Evolutionary conservation across 2,888 invertebrate genomes (phyloP), one percentile per base, ranked within the genome.

Genomic region (Autographa gamma): DNA sequence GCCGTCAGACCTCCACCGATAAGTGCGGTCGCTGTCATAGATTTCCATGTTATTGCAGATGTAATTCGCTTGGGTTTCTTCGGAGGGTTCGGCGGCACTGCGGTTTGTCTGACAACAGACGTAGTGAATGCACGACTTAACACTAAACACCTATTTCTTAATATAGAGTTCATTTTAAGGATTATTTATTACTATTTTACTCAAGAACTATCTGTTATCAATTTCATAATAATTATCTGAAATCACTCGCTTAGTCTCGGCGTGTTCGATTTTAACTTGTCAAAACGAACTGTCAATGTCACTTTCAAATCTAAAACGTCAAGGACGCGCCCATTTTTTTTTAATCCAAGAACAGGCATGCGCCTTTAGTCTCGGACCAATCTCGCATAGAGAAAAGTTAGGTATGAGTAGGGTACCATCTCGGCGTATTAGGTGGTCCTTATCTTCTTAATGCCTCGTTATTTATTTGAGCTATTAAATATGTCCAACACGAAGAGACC

Each of bases 31-130:
- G 97, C 93, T 9, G 96, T 94, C 76, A 98, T 94, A 76, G 97
- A 97, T 88, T 97, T 98, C 99, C 99, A 99, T 77, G 98, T 97
- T 82, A 99, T 96, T 0, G 98, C 98, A 0, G 96, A 96, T 77
- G 96, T 94, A 16, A 87, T 79, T 76, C 85, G 88, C 73, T 88
- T 92, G 11, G 84, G 81, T 69, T 74, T 88, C 79, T 92, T 94
- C 0, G 95, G 94, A 31, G 93, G 92, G 48, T 80, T 84, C 14
- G 95, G 94, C 13, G 93, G 92, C 63, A 85, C 85, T 3, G 91
- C 90, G 87, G 91, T 92, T 59, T 86, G 90, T 72, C 90, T 90
- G 34, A 92, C 87, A 56, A 86, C 71, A 31, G 94, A 86, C 60
- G 91, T 93, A 67, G 91, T 91, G 70, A 95, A 89, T 34, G 88